These are phyloP conservation scores for Sebastiscus albofasciatus DNA, from an alignment of 2,797 vertebrate genomes.

Conservation along the genomic window DNA sequence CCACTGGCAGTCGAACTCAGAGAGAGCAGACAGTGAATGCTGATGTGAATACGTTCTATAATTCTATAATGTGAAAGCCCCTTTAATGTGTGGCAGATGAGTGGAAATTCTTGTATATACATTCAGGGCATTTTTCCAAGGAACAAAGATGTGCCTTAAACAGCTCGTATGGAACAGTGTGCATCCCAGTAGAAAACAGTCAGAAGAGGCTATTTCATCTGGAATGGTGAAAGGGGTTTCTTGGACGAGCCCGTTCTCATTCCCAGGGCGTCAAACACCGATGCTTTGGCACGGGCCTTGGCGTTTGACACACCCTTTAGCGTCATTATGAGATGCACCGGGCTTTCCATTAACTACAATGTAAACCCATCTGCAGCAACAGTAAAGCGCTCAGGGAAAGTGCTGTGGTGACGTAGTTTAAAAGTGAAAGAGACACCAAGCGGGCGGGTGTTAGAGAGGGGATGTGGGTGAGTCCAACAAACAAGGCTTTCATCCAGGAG, in stretches of 20 bases:
- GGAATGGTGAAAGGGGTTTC: constrained; percentile 7
- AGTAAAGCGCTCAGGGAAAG: no score
- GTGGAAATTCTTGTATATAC: constrained; percentile 51
- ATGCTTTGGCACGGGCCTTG: no score
- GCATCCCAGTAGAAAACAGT: constrained; percentile 14
- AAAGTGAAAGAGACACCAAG: no score
- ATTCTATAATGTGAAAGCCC: constrained; percentile 37
- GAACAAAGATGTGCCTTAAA: constrained; percentile 28
- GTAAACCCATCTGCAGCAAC: no score
- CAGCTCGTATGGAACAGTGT: constrained; percentile 27
- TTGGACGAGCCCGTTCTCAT: rapidly evolving
- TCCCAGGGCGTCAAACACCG: no score
- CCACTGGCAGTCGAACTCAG: constrained; percentile 10
- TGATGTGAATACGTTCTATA: constrained; percentile 46
- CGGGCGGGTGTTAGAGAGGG: no score
- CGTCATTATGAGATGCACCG: no score
- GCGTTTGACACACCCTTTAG: no score
- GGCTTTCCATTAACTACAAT: no score
- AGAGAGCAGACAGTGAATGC: constrained; percentile 24
- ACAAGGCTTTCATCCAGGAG: no score
- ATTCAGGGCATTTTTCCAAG: constrained; percentile 40
- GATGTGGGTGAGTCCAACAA: no score
- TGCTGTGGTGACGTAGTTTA: no score
- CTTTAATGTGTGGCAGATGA: constrained; percentile 63
- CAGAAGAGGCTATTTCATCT: neutral